These are phyloP conservation scores for Hoplostethus atlanticus DNA, from an alignment of 2,797 vertebrate genomes.

Conservation along the genomic window DNA sequence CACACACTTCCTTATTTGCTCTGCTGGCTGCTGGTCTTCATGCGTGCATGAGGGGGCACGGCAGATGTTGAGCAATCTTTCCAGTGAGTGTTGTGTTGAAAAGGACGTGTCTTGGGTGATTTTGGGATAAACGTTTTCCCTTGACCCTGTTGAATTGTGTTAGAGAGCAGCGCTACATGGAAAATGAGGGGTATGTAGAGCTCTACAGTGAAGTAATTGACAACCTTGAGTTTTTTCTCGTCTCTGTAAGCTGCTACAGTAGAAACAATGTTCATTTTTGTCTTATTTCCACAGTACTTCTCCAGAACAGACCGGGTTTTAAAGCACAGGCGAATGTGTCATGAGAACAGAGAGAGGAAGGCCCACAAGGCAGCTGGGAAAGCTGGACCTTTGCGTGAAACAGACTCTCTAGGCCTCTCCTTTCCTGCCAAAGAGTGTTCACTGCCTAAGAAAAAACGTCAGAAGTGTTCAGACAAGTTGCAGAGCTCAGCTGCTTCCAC, in stretches of 20 bases:
- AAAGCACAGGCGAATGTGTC: constrained; percentile 99
- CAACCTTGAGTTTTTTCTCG: background rate
- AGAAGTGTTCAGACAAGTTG: constrained; percentile 90
- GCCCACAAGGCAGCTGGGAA: constrained; percentile 90
- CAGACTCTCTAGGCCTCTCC: constrained; percentile 87
- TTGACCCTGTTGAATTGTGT: too few species aligned
- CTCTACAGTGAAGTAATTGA: too few species aligned
- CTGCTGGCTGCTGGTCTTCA: too few species aligned
- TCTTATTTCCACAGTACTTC: constrained; percentile 89
- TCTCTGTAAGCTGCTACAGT: background rate
- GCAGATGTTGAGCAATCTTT: too few species aligned
- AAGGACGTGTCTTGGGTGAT: too few species aligned
- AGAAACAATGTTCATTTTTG: constrained; percentile 8
- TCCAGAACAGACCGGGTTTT: constrained; percentile 98
- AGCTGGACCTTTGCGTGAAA: constrained; percentile 86
- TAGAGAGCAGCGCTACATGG: too few species aligned
- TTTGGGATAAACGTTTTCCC: too few species aligned
- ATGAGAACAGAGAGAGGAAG: constrained; percentile 96
- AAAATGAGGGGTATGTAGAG: too few species aligned
- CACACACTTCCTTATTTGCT: too few species aligned
- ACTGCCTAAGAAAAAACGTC: constrained; percentile 96
- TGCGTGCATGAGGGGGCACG: too few species aligned
- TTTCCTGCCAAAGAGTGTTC: constrained; percentile 92
- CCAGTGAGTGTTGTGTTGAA: too few species aligned
- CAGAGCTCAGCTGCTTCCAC: constrained; percentile 72